Evolutionary conservation across 2,113 vertebrate genomes (phyloP).

Genomic region (Eptesicus fuscus): DNA sequence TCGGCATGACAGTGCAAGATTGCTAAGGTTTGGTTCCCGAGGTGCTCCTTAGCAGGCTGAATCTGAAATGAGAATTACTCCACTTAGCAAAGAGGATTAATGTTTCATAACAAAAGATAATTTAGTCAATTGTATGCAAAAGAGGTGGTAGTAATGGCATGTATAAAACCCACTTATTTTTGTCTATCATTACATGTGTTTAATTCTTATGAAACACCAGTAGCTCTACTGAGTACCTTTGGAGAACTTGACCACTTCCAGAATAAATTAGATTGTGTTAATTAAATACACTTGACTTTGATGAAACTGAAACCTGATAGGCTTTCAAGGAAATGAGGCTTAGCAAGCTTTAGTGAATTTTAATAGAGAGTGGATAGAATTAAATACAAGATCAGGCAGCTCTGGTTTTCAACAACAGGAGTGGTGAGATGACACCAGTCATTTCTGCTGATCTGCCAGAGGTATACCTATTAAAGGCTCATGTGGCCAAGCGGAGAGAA

Average conservation of each 20-base stretch:
- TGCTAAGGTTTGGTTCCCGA: slow-evolving; percentile 45
- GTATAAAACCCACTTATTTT: slow-evolving; percentile 68
- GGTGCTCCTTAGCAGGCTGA: slow-evolving; percentile 59
- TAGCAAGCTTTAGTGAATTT: slow-evolving; percentile 74
- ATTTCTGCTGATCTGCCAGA: neutral
- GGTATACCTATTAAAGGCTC: neutral
- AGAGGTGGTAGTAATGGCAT: slow-evolving; percentile 60
- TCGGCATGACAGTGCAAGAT: neutral
- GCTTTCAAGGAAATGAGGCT: slow-evolving; percentile 73
- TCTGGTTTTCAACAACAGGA: slow-evolving; percentile 38
- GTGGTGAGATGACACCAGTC: neutral
- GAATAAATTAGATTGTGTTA: slow-evolving; percentile 72
- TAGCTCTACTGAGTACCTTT: slow-evolving; percentile 61
- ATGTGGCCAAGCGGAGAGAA: neutral
- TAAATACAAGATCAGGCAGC: slow-evolving; percentile 63
- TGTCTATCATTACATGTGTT: slow-evolving; percentile 70
- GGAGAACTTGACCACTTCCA: slow-evolving; percentile 78
- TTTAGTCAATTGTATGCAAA: slow-evolving; percentile 84
- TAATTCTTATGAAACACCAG: slow-evolving; percentile 79
- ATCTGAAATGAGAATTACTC: slow-evolving; percentile 78
- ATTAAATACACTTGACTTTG: slow-evolving; percentile 79
- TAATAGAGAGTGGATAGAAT: slow-evolving; percentile 72
- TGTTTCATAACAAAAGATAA: slow-evolving; percentile 84
- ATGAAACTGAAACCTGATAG: slow-evolving; percentile 66
- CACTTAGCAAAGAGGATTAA: slow-evolving; percentile 84